phyloP scores from a whole-genome alignment of 2,113 vertebrate genomes.

The Speoplatyrhinus poulsoni region DNA sequence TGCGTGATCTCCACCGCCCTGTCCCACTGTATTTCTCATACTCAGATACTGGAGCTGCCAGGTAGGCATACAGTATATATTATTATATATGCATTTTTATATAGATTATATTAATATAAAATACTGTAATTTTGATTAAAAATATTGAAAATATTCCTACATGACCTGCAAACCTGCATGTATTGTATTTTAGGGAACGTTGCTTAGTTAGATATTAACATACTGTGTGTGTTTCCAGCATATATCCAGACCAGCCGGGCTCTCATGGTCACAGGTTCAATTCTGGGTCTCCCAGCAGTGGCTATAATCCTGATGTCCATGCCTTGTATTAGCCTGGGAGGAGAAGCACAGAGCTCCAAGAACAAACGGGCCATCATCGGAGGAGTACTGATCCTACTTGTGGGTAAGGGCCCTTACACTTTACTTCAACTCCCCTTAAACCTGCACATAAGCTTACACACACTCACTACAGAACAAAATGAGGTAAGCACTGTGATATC shows the following conservation, averaged over 20 bases:
- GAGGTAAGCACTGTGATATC: background rate
- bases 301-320: conserved; percentile 86
- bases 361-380: conserved; percentile 87
- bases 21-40: conserved; percentile 89
- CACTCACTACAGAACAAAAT: background rate
- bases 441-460: background rate
- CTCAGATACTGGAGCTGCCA: conserved; percentile 92
- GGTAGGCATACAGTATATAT: conserved; percentile 71
- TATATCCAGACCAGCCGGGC: conserved; percentile 93
- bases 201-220: background rate
- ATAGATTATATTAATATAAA: too few species aligned
- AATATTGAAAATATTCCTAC: background rate
- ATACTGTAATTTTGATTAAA: too few species aligned
- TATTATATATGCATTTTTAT: too few species aligned
- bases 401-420: conserved; percentile 79
- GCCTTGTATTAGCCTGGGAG: conserved; percentile 91
- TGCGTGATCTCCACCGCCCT: conserved; percentile 89
- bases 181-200: background rate
- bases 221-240: conserved; percentile 68
- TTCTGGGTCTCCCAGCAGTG: conserved; percentile 90
- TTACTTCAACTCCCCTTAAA: background rate
- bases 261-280: conserved; percentile 89
- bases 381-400: conserved; percentile 85
- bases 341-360: conserved; percentile 86
- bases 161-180: background rate